Evolutionary conservation across 1,140 invertebrate genomes (phyloP).

Genomic region (Calycopis cecrops): DNA sequence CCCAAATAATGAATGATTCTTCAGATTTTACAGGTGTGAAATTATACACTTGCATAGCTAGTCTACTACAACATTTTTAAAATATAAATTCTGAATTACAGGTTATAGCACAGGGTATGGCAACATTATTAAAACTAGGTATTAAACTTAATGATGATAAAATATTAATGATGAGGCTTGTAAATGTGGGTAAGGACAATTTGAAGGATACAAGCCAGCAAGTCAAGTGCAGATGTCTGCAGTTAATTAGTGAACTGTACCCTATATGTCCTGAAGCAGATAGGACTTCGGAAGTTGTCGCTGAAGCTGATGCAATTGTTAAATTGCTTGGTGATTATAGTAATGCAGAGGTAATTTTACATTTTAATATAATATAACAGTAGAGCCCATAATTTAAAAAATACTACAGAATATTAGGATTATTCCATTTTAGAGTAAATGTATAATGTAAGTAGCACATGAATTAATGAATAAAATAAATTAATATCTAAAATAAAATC

Average conservation of each 20-base stretch:
- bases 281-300: conserved; percentile 61
- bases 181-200: conserved; percentile 79
- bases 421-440: no score
- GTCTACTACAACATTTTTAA: no score
- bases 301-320: conserved; percentile 77
- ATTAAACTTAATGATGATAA: conserved; percentile 70
- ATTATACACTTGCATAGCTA: no score
- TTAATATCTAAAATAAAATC: no score
- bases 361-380: not conserved
- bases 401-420: no score
- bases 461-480: no score
- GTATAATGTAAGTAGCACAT: no score
- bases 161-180: conserved; percentile 69
- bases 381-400: conserved; percentile 3
- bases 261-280: conserved; percentile 70
- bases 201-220: conserved; percentile 83
- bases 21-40: no score
- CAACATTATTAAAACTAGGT: conserved; percentile 81
- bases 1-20: no score
- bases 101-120: conserved; percentile 82
- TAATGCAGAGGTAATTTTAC: conserved; percentile 77
- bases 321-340: conserved; percentile 87
- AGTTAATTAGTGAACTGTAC: conserved; percentile 81
- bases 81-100: conserved; percentile 26
- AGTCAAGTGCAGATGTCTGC: conserved; percentile 86